These are phyloP conservation scores for Nannobrachium achirus DNA, from an alignment of 2,113 vertebrate genomes.

Conservation along the genomic window DNA sequence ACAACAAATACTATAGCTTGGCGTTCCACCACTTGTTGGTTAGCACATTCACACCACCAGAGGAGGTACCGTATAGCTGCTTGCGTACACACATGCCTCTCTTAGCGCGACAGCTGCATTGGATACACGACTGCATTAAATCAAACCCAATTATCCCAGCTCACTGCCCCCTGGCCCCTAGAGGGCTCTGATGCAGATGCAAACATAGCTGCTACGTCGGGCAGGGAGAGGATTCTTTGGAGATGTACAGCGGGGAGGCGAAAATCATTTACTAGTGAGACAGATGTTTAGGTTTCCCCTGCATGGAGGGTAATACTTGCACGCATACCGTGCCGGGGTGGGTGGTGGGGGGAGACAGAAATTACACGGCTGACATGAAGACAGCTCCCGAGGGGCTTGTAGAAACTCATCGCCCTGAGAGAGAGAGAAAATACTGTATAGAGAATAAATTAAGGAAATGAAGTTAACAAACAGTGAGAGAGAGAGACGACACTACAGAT, in stretches of 20 bases:
- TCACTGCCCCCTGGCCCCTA: constrained; percentile 52
- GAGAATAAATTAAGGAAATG: too few relatives aligned
- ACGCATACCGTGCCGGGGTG: too few relatives aligned
- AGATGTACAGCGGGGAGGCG: background rate
- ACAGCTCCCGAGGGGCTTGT: too few relatives aligned
- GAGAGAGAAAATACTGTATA: too few relatives aligned
- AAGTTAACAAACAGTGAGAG: background rate
- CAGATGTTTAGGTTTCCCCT: too few relatives aligned
- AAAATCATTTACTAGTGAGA: background rate
- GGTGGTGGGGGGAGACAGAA: constrained; percentile 10
- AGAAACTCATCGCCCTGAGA: too few relatives aligned
- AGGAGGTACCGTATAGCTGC: constrained; percentile 49
- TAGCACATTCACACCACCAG: constrained; percentile 57
- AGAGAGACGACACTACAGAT: background rate
- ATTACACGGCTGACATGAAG: too few relatives aligned
- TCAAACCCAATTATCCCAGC: constrained; percentile 69
- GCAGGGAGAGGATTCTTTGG: constrained; percentile 3
- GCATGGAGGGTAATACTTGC: too few relatives aligned
- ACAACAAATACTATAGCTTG: too few relatives aligned
- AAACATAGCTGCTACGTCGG: constrained; percentile 4
- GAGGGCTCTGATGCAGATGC: constrained; percentile 43
- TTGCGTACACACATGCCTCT: constrained; percentile 49
- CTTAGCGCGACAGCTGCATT: constrained; percentile 62
- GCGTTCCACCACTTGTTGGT: background rate
- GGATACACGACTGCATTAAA: constrained; percentile 68